phyloP scores from a whole-genome alignment of 1,140 invertebrate genomes.

The Neotoxoptera formosana region DNA sequence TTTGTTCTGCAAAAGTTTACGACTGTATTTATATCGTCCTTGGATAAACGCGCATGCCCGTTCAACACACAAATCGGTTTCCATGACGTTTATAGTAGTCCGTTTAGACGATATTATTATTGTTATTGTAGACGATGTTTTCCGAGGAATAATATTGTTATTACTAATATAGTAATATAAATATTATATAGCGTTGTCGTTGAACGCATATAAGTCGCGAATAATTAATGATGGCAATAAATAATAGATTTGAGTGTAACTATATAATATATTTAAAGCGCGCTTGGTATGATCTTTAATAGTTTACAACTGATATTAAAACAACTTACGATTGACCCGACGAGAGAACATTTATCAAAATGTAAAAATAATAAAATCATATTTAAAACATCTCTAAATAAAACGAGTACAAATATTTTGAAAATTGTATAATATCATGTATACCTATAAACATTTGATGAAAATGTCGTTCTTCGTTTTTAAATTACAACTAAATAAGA shows the following conservation, averaged over 20 bases:
- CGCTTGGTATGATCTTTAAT: neutral
- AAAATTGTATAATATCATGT: no score
- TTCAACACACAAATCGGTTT: neutral
- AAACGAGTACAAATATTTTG: no score
- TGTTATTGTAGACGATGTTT: neutral
- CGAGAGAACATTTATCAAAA: no score
- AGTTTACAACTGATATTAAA: no score
- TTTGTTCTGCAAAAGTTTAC: neutral
- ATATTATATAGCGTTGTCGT: neutral
- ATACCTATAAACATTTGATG: no score
- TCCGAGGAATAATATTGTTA: neutral
- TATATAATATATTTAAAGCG: neutral
- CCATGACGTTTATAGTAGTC: neutral
- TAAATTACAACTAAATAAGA: no score
- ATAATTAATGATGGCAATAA: neutral
- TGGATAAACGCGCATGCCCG: neutral
- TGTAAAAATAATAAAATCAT: no score
- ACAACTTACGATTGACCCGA: no score
- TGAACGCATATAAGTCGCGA: neutral
- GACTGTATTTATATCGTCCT: neutral
- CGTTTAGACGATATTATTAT: neutral
- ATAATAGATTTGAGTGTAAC: neutral
- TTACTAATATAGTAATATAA: neutral
- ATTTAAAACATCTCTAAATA: no score
- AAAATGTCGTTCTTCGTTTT: no score